These are phyloP conservation scores for Seriola dumerili DNA, from an alignment of 2,113 vertebrate genomes.

Conservation along the genomic window DNA sequence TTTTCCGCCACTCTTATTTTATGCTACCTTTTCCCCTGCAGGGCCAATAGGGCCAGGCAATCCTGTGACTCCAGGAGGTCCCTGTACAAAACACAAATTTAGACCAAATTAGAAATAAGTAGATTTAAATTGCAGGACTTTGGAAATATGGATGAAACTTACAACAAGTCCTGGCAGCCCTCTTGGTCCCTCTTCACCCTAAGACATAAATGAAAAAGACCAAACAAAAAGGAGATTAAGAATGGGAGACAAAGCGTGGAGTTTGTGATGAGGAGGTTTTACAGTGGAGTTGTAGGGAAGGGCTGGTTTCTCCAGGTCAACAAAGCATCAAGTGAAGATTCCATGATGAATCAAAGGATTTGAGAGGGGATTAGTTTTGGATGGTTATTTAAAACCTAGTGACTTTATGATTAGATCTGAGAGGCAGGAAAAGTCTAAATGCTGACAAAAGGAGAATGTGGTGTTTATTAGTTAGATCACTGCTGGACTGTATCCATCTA, in stretches of 20 bases:
- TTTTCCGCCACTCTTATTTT: neutral
- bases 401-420: neutral
- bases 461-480: slow-evolving; percentile 25
- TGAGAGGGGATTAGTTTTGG: slow-evolving; percentile 4
- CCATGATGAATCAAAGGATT: slow-evolving; percentile 2
- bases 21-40: slow-evolving; percentile 88
- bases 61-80: slow-evolving; percentile 85
- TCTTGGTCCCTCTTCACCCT: slow-evolving; percentile 82
- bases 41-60: slow-evolving; percentile 85
- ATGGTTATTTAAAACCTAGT: slow-evolving; percentile 43
- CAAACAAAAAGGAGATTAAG: slow-evolving; percentile 3
- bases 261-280: neutral
- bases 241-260: neutral
- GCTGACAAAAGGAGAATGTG: slow-evolving; percentile 2
- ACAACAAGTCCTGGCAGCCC: slow-evolving; percentile 79
- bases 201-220: slow-evolving; percentile 20
- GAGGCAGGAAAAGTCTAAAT: slow-evolving; percentile 12
- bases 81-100: slow-evolving; percentile 79
- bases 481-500: neutral
- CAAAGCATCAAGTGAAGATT: neutral
- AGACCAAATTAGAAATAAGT: neutral
- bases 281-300: neutral
- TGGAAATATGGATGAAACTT: slow-evolving; percentile 55
- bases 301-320: neutral
- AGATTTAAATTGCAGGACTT: neutral